Evolutionary conservation across 2,113 vertebrate species (phyloP), one percentile per base, ranked within the genome.

Genomic region (Notarius quadriscutis): DNA sequence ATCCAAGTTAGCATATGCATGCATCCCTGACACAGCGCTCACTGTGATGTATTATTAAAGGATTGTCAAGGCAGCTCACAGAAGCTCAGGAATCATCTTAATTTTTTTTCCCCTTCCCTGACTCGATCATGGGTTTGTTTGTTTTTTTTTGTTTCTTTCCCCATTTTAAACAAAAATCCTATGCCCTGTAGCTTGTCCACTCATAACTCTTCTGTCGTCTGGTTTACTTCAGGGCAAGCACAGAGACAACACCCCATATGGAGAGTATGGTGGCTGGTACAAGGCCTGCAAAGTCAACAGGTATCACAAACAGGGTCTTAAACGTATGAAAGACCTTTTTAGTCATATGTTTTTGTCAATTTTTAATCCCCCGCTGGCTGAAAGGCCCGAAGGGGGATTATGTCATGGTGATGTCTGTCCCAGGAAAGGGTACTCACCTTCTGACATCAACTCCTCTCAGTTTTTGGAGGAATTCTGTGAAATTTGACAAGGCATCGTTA

Each of bases 261-360:
- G 97, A 0, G 98, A 99, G 91, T 99, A 99, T 0, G 98, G 98
- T 0, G 98, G 98, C 92, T 99, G 98, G 98, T 99, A 99, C 96
- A 99, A 99, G 91, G 97, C 98, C 90, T 99, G 98, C 93, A 98
- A 98, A 94, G 98, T 99, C 87, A 99, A 97, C 96, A 99, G 98
- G 98, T 99, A 92, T 62, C 22, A 30, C 41, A 77, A 34, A 0
- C 11, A 80, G 1, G 30, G 22, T 17, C 9, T 65, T 30, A 69
- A 51, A 80, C 53, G 4, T 25, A 58, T 12, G 1, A 41, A 72
- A 57, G 15, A 41, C 20, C 10, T 10, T n/a, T 79, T 79, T 71
- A 22, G 12, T 53, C 48, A 8, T 81, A 17, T 72, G 75, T 85
- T 55, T 83, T 41, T 89, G 50, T 58, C 81, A 9, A 34, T 11